These are phyloP conservation scores for Psylliodes chrysocephalus DNA, from an alignment of 2,888 invertebrate species.

Conservation along the genomic window DNA sequence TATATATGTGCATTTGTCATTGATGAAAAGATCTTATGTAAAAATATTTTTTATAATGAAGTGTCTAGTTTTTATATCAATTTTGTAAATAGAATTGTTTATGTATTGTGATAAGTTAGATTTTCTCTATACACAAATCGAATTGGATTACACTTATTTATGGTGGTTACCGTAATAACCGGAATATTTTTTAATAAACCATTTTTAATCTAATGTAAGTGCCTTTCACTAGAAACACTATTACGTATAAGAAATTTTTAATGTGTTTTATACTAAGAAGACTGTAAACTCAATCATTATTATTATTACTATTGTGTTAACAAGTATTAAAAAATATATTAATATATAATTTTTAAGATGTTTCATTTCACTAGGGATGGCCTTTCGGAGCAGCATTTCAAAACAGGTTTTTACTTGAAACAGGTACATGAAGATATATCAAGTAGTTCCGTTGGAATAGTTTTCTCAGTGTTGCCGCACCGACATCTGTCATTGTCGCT, in stretches of 20 bases:
- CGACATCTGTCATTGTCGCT: too few relatives aligned
- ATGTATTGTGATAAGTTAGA: conserved; percentile 36
- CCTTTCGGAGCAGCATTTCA: too few relatives aligned
- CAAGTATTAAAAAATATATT: conserved; percentile 24
- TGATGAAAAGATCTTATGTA: conserved; percentile 36
- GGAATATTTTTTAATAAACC: conserved; percentile 21
- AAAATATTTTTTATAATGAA: conserved; percentile 36
- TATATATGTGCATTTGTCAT: conserved; percentile 25
- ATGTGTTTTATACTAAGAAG: conserved; percentile 29
- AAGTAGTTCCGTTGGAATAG: too few relatives aligned
- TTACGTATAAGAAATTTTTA: conserved; percentile 17
- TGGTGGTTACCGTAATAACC: conserved; percentile 26
- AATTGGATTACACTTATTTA: conserved; percentile 9
- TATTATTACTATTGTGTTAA: conserved; percentile 29
- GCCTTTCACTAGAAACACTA: conserved; percentile 18
- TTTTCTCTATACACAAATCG: conserved; percentile 6
- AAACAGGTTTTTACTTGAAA: too few relatives aligned
- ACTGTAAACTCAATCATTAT: conserved; percentile 26
- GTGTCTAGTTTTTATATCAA: conserved; percentile 36
- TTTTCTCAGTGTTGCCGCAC: too few relatives aligned
- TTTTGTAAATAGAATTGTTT: conserved; percentile 39
- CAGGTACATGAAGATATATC: too few relatives aligned
- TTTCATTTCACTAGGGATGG: too few relatives aligned
- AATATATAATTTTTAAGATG: conserved; percentile 4
- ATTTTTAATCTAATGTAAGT: conserved; percentile 17